Evolutionary conservation across 2,113 vertebrate species (phyloP).

Genomic region (Mormyrus lacerda): DNA sequence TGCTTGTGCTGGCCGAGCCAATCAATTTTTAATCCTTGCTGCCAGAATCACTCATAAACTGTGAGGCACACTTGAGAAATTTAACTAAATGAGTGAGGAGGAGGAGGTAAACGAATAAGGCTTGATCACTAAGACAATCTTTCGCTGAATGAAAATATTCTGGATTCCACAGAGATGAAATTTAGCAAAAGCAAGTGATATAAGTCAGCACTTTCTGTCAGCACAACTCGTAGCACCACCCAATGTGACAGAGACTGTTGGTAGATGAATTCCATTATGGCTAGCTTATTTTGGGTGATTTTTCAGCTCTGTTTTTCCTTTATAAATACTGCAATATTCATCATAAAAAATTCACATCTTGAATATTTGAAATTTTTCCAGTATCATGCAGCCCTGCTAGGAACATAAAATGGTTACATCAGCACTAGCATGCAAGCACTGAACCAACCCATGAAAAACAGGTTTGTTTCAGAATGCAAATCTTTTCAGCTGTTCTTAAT

Average conservation of each 20-base stretch:
- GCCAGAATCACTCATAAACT: background rate
- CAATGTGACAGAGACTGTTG: background rate
- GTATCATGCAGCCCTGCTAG: background rate
- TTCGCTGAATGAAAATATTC: background rate
- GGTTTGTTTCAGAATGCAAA: background rate
- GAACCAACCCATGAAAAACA: background rate
- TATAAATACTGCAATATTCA: background rate
- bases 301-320: background rate
- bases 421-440: background rate
- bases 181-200: background rate
- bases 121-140: background rate
- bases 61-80: background rate
- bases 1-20: background rate
- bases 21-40: background rate
- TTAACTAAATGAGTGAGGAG: background rate
- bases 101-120: background rate
- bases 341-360: background rate
- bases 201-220: background rate
- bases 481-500: background rate
- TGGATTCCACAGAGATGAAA: background rate
- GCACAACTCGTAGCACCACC: background rate
- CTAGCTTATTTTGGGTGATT: background rate
- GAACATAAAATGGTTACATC: background rate
- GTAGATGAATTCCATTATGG: background rate
- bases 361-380: background rate